These are phyloP conservation scores for Myxocyprinus asiaticus DNA, from an alignment of 2,113 vertebrate species.

Conservation along the genomic window DNA sequence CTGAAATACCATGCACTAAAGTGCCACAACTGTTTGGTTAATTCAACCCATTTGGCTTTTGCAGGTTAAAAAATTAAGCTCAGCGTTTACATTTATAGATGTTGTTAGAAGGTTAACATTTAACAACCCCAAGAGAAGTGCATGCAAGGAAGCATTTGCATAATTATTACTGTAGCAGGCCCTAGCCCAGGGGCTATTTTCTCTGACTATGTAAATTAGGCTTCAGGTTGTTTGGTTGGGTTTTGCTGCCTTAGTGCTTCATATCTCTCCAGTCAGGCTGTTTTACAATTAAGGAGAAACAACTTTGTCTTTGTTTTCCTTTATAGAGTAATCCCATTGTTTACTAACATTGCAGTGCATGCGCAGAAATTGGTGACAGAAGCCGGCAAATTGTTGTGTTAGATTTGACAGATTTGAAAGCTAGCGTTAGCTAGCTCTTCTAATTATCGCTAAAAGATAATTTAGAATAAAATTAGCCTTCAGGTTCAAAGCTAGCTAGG, in stretches of 20 bases:
- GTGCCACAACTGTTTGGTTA: no score
- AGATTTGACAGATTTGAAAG: no score
- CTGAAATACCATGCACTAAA: no score
- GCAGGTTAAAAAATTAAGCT: background rate
- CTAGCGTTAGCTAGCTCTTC: no score
- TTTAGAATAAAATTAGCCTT: no score
- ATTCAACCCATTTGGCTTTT: background rate
- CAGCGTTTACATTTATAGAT: conserved; percentile 9
- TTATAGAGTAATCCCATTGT: background rate
- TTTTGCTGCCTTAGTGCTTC: conserved; percentile 14
- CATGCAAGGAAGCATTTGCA: conserved; percentile 27
- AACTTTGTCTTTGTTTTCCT: background rate
- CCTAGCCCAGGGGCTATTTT: conserved; percentile 10
- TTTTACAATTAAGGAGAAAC: conserved; percentile 32
- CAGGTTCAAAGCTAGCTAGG: no score
- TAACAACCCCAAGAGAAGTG: background rate
- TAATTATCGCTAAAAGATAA: no score
- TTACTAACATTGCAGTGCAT: no score
- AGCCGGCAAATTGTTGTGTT: no score
- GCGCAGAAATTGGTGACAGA: no score
- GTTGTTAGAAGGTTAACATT: background rate
- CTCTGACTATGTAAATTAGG: conserved; percentile 36
- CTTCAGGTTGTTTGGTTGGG: conserved; percentile 7
- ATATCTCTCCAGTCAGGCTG: conserved; percentile 19
- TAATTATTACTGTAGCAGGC: conserved; percentile 10